A percentile compares a stretch with the other conserved stretches of the same genome.
Evolutionary conservation across 1,140 invertebrate genomes (phyloP).

Genomic region (Acromyrmex heyeri): DNA sequence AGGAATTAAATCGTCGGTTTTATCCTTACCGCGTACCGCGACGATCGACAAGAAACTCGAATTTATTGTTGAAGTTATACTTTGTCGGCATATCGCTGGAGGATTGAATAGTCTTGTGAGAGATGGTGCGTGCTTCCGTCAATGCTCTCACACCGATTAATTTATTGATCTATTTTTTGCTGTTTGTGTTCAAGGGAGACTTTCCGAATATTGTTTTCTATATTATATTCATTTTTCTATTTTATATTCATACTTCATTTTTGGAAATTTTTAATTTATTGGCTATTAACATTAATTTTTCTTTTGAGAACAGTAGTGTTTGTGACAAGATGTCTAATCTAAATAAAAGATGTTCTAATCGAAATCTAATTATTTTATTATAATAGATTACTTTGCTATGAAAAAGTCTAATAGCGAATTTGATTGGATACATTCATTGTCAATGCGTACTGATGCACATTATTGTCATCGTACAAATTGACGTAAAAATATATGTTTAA

Average conservation of each 20-base stretch:
- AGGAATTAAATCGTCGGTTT: constrained; percentile 61
- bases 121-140: constrained; percentile 29
- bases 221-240: neutral
- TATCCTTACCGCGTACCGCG: constrained; percentile 27
- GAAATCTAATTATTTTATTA: constrained; percentile 1
- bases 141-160: constrained; percentile 50
- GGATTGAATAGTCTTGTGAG: constrained; percentile 55
- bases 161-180: constrained; percentile 42
- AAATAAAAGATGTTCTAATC: no score
- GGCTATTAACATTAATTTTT: neutral
- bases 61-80: constrained; percentile 58
- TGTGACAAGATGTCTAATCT: neutral
- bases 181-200: neutral
- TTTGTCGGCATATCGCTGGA: constrained; percentile 37
- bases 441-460: no score
- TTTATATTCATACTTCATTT: neutral
- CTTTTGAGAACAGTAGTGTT: neutral
- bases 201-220: neutral
- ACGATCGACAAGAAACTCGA: constrained; percentile 54
- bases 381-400: neutral
- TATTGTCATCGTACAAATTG: no score
- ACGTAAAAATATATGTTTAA: no score
- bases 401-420: neutral
- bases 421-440: neutral
- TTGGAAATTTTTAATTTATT: neutral